These are phyloP conservation scores for Argentina silus DNA, from an alignment of 2,797 vertebrate genomes.

Conservation along the genomic window DNA sequence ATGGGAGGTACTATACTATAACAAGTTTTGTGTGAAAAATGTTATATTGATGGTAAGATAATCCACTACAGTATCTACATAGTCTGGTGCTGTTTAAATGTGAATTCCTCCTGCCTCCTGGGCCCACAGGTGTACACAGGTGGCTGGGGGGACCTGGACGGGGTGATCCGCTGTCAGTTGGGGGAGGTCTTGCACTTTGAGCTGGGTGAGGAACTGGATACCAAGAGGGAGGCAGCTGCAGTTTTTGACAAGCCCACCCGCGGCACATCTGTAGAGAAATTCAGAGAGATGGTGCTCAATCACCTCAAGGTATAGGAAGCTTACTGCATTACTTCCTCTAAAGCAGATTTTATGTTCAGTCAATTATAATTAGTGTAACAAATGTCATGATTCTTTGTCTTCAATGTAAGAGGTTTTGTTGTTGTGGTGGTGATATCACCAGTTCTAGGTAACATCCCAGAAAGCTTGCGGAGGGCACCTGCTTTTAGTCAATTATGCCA, in stretches of 20 bases:
- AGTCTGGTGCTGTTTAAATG: background rate
- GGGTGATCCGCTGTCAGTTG: constrained; percentile 93
- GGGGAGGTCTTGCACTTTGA: constrained; percentile 86
- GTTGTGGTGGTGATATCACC: too few relatives aligned
- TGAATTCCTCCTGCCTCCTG: background rate
- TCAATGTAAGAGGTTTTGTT: background rate
- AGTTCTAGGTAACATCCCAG: too few relatives aligned
- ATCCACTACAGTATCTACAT: background rate
- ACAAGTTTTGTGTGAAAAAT: too few relatives aligned
- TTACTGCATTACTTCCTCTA: background rate
- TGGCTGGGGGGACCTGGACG: constrained; percentile 92
- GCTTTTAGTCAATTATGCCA: background rate
- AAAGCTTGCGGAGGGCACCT: too few relatives aligned
- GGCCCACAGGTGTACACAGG: constrained; percentile 87
- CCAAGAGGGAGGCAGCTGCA: constrained; percentile 82
- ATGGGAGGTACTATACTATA: too few relatives aligned
- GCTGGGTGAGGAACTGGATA: constrained; percentile 90
- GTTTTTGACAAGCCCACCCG: constrained; percentile 95
- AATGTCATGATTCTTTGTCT: background rate
- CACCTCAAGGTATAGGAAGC: constrained; percentile 88
- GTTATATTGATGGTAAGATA: background rate
- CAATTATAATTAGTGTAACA: background rate
- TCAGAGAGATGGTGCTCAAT: constrained; percentile 95
- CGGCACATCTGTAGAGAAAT: constrained; percentile 98
- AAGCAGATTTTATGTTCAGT: background rate